These are phyloP conservation scores for Cettia cetti DNA, from an alignment of 2,113 vertebrate species.

Conservation along the genomic window DNA sequence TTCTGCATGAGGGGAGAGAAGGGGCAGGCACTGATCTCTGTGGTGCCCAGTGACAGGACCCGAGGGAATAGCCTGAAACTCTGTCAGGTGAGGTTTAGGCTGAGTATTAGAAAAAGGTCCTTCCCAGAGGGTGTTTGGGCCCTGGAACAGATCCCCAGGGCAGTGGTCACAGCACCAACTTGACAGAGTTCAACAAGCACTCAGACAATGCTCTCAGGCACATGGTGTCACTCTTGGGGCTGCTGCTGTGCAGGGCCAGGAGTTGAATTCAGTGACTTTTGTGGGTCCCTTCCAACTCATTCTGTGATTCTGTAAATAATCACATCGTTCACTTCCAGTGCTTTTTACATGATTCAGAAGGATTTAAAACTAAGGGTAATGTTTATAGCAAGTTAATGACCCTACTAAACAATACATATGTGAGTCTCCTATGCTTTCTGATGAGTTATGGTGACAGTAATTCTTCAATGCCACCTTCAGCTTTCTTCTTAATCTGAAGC, in stretches of 20 bases:
- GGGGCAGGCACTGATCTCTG: neutral
- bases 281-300: neutral
- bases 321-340: neutral
- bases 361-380: neutral
- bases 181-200: neutral
- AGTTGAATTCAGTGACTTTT: neutral
- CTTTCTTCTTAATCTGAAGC: neutral
- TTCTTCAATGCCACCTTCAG: neutral
- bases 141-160: neutral
- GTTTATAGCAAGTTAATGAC: neutral
- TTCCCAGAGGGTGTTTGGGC: neutral
- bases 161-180: neutral
- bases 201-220: neutral
- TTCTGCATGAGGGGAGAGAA: neutral
- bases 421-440: neutral
- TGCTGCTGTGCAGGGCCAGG: neutral
- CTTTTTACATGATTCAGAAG: neutral
- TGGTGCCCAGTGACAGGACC: neutral
- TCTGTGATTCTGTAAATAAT: neutral
- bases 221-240: rapidly evolving
- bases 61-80: neutral
- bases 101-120: neutral
- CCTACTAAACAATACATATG: neutral
- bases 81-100: neutral
- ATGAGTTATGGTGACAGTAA: neutral